Conservation (phyloP, 2,888 invertebrate species). For the Lottia gigantea region DNA sequence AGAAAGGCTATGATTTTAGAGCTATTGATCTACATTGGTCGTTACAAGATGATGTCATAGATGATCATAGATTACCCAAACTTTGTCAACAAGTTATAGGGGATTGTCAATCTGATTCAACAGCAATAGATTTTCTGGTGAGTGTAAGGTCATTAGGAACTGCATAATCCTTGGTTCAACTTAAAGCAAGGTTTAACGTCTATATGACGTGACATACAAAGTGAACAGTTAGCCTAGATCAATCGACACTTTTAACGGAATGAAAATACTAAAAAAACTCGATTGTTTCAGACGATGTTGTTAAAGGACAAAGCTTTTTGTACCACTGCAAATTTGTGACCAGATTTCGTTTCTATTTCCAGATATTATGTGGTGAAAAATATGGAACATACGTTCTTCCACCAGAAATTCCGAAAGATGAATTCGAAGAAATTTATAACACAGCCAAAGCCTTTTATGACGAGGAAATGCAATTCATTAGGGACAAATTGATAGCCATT, state of each 20-base stretch:
- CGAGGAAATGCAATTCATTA: constrained; percentile 32
- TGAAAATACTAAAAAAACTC: too few species aligned
- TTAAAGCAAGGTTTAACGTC: too few species aligned
- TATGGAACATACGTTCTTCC: constrained; percentile 68
- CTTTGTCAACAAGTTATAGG: constrained; percentile 35
- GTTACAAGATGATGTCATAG: constrained; percentile 42
- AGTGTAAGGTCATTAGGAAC: not conserved
- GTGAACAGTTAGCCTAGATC: too few species aligned
- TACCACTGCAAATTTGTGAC: too few species aligned
- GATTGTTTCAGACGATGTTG: too few species aligned
- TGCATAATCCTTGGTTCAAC: too few species aligned
- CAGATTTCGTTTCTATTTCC: not conserved
- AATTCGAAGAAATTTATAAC: constrained; percentile 58
- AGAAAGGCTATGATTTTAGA: constrained; percentile 64
- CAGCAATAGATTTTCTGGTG: constrained; percentile 47
- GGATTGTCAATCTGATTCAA: constrained; percentile 24
- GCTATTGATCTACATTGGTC: constrained; percentile 63
- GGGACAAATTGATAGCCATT: constrained; percentile 34
- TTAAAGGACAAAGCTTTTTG: too few species aligned
- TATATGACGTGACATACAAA: too few species aligned
- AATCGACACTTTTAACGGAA: too few species aligned
- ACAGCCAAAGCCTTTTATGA: constrained; percentile 30
- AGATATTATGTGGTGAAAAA: constrained; percentile 69
- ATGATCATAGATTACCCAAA: constrained; percentile 51
- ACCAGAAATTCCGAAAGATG: constrained; percentile 62